Evolutionary conservation across 2,888 invertebrate species (phyloP), one percentile per base, ranked within the genome.

Genomic region (Ischnus inquisitorius): DNA sequence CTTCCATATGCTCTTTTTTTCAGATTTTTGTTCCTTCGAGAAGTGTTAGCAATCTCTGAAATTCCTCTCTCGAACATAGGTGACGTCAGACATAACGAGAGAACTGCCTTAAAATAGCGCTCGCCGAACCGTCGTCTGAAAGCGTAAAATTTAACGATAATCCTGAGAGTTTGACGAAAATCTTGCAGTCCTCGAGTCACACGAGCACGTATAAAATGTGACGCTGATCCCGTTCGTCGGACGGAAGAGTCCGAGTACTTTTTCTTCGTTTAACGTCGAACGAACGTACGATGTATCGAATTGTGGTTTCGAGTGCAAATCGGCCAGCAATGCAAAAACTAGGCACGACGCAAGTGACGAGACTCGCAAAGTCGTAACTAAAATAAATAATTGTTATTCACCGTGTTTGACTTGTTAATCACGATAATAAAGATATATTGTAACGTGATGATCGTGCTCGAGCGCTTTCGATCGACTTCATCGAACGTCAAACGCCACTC

Each of bases 311-410:
- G 51, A 41, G 67, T 60, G 71, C 65, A 79, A 72, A 79, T 79
- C 72, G 79, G 57, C 62, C 79, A 79, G 67, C 75, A 83, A 79
- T 83, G 75, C 65, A 76, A 34, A 43, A 64, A 57, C 62, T 54
- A 16, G 64, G 64, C 71, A 68, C 67, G 75, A 46, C 51, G 51
- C 68, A 68, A 64, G 4, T 12, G 1, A 22, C 5, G 54, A 41
- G 39, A 39, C 25, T 75, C 34, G 19, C 64, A 39, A 34, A 62
- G 54, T 71, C 62, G 41, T 68, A 64, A 77, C 75, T 83, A 68
- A 64, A 77, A 83, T 77, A 83, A 83, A 83, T 83, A 72, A 84
- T 54, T 14, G 25, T 22, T 10, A 46, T 65, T 64, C 19, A 48
- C 74, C 54, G 54, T 74, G 41, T 69, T 80, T 22, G 41, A 84